Evolutionary conservation across 2,113 vertebrate genomes (phyloP).

Genomic region (Meriones unguiculatus): DNA sequence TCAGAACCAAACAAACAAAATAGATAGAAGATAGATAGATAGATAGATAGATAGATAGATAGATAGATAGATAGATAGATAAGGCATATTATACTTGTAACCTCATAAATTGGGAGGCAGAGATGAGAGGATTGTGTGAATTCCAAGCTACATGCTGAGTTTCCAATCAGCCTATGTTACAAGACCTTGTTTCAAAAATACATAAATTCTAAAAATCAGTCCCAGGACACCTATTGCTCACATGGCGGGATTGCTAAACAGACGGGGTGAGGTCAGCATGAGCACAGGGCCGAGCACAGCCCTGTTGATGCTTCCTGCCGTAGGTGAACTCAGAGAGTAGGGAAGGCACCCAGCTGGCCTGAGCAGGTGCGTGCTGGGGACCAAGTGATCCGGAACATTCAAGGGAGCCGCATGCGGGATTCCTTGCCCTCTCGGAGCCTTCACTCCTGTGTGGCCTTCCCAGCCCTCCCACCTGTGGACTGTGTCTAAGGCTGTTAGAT

Average conservation of each 20-base stretch:
- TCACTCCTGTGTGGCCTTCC: neutral
- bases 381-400: neutral
- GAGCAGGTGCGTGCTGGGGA: accelerated
- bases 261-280: neutral
- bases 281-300: neutral
- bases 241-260: neutral
- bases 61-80: neutral
- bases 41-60: neutral
- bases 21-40: neutral
- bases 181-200: neutral
- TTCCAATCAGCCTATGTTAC: neutral
- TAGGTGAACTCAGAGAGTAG: neutral
- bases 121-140: neutral
- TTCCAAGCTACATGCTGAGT: neutral
- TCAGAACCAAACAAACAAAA: neutral
- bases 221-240: neutral
- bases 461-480: neutral
- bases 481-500: neutral
- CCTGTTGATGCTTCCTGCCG: neutral
- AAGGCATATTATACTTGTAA: too few species aligned
- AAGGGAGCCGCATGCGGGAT: neutral
- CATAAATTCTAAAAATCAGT: neutral
- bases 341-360: neutral
- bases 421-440: neutral
- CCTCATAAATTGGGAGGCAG: neutral